phyloP scores from a whole-genome alignment of 2,888 invertebrate species.

The Drosophila recens region DNA sequence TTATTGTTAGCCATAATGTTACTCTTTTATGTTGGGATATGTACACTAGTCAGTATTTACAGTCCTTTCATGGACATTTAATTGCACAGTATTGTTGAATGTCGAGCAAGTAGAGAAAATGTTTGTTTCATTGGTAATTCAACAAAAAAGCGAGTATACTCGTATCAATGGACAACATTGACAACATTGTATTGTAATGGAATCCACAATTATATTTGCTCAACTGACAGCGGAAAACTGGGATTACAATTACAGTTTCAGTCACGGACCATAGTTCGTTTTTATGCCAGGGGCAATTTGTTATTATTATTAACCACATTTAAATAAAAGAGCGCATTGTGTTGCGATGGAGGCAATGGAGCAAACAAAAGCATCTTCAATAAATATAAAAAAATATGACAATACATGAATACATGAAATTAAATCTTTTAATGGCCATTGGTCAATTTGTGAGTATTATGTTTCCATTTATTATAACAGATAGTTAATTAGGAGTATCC shows the following conservation, averaged over 20 bases:
- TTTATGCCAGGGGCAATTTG: neutral
- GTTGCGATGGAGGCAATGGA: neutral
- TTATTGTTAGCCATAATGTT: neutral
- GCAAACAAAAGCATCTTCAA: neutral
- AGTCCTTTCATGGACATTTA: neutral
- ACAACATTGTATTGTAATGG: slow-evolving; percentile 11
- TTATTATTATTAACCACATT: slow-evolving; percentile 4
- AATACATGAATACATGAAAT: neutral
- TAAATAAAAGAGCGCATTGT: neutral
- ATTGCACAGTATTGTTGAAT: neutral
- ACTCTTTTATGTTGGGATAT: neutral
- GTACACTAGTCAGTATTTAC: neutral
- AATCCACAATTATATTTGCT: neutral
- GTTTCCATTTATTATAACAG: neutral
- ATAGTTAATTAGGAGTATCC: too few relatives aligned
- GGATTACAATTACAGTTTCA: slow-evolving; percentile 1
- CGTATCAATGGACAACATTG: neutral
- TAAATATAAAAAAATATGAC: neutral
- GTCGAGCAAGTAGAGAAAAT: neutral
- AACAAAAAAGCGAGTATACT: neutral
- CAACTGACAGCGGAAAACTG: slow-evolving; percentile 6
- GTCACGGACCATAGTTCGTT: neutral
- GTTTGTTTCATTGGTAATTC: too few relatives aligned
- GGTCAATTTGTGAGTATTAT: neutral
- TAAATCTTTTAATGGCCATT: neutral